These are phyloP conservation scores for Dromas ardeola DNA, from an alignment of 2,113 vertebrate genomes.

Conservation along the genomic window DNA sequence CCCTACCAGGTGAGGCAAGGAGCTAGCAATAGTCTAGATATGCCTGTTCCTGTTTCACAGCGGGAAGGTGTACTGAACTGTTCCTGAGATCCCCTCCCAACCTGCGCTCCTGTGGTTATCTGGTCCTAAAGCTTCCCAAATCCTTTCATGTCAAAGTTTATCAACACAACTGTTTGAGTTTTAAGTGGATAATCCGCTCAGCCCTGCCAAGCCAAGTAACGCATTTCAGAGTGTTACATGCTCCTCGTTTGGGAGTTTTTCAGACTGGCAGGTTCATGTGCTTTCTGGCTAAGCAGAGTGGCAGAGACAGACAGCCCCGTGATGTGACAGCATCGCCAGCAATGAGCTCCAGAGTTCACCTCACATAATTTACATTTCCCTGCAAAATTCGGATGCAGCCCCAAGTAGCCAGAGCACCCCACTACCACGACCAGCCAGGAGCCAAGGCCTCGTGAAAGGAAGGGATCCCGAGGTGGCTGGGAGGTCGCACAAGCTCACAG, in stretches of 20 bases:
- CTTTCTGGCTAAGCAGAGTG: neutral
- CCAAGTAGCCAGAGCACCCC: neutral
- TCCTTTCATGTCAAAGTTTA: neutral
- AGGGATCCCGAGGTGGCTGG: neutral
- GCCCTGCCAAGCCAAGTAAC: neutral
- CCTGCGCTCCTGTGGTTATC: neutral
- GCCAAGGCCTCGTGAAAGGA: fast-evolving
- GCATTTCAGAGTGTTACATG: neutral
- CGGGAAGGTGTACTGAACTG: neutral
- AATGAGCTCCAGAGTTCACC: neutral
- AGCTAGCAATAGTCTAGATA: neutral
- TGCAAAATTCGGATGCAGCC: neutral
- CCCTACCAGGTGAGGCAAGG: neutral
- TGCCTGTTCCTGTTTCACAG: neutral
- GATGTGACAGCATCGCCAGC: neutral
- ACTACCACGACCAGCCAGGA: neutral
- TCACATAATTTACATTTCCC: neutral
- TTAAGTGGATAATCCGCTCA: neutral
- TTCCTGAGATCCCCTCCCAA: neutral
- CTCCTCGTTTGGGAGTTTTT: neutral
- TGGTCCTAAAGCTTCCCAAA: neutral
- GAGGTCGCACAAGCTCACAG: neutral
- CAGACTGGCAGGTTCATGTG: neutral
- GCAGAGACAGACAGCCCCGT: neutral
- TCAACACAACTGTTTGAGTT: neutral